Conservation (phyloP, 1,140 invertebrate species). For the Pygmarrhopalites habei region DNA sequence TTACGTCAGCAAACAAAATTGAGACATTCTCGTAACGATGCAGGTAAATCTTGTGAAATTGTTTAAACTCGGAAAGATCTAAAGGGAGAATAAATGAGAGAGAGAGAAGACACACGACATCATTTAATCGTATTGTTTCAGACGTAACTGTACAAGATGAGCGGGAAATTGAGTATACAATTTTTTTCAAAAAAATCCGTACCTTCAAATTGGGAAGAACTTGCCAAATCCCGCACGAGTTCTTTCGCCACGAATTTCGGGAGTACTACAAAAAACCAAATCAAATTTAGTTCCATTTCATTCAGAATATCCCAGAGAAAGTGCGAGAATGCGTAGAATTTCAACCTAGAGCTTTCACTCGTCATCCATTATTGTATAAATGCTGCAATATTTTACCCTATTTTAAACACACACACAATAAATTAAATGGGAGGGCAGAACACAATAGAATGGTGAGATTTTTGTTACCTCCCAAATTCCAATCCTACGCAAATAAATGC, state of each 20-base stretch:
- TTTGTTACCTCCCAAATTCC: too few species aligned
- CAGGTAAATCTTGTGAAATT: slow-evolving; percentile 97
- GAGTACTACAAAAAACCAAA: slow-evolving; percentile 56
- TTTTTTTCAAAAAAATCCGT: too few species aligned
- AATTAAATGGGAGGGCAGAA: background rate
- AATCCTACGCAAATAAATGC: too few species aligned
- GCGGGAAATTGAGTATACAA: too few species aligned
- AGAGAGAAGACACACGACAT: too few species aligned
- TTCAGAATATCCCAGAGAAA: too few species aligned
- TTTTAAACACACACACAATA: background rate
- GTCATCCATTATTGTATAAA: too few species aligned
- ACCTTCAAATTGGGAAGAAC: slow-evolving; percentile 45
- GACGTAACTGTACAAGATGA: too few species aligned
- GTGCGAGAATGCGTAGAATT: too few species aligned
- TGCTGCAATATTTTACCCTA: background rate
- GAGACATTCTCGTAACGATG: slow-evolving; percentile 94
- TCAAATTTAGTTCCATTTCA: slow-evolving; percentile 2
- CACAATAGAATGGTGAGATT: background rate
- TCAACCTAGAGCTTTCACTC: too few species aligned
- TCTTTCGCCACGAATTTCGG: slow-evolving; percentile 93
- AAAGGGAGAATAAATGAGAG: too few species aligned
- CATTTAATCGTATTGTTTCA: too few species aligned
- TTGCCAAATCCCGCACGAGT: slow-evolving; percentile 81
- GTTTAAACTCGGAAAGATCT: slow-evolving; percentile 45
- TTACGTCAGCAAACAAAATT: slow-evolving; percentile 97